Percentiles rank a stretch among this genome's conserved stretches.
phyloP scores from a whole-genome alignment of 2,797 vertebrate species.

The Choloepus didactylus region DNA sequence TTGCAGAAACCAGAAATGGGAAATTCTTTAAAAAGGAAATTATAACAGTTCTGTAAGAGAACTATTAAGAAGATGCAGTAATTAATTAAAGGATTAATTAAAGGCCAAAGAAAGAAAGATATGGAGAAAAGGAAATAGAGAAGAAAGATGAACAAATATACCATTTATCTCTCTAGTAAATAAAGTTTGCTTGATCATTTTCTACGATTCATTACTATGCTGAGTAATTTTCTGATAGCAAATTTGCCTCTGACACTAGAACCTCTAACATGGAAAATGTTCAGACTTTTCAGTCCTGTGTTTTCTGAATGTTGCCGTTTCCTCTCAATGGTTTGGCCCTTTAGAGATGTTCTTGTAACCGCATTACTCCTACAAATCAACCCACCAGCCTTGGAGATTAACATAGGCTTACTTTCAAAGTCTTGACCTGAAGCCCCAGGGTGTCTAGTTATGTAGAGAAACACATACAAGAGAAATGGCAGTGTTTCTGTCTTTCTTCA shows the following conservation, averaged over 20 bases:
- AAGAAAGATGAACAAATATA: not conserved
- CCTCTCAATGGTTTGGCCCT: not conserved
- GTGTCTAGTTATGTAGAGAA: conserved; percentile 55
- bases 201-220: not conserved
- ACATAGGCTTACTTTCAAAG: not conserved
- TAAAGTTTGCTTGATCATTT: not conserved
- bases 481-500: conserved; percentile 28
- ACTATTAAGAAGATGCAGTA: not conserved
- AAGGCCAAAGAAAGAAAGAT: not conserved
- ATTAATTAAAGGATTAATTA: not conserved
- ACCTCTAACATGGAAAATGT: not conserved
- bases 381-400: not conserved
- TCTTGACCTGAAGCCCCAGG: not conserved
- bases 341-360: conserved; percentile 22
- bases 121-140: conserved; percentile 17
- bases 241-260: not conserved
- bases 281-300: conserved; percentile 27
- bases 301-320: conserved; percentile 42
- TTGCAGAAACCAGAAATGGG: not conserved
- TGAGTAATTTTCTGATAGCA: conserved; percentile 42
- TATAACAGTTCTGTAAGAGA: not conserved
- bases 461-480: conserved; percentile 52
- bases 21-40: conserved; percentile 47
- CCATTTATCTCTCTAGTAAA: not conserved
- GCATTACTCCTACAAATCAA: not conserved